Percentiles rank a stretch among this genome's conserved stretches.
Evolutionary conservation across 2,113 vertebrate species (phyloP).

Genomic region (Charadrius vociferus): DNA sequence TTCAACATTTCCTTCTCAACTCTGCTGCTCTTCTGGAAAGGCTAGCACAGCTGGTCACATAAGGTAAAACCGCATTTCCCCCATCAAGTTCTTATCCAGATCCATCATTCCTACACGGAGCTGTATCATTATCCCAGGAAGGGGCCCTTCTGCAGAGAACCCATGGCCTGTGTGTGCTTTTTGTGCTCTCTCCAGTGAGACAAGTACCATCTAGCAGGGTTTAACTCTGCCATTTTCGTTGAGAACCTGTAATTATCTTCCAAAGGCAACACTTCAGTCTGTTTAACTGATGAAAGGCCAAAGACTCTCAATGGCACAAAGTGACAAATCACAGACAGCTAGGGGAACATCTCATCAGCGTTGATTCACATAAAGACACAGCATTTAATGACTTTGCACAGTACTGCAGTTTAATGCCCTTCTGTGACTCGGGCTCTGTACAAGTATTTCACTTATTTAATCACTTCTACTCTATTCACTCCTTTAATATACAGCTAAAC

Average conservation of each 20-base stretch:
- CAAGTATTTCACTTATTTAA: neutral
- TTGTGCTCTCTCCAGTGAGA: slow-evolving; percentile 56
- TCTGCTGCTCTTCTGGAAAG: slow-evolving; percentile 4
- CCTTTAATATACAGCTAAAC: neutral
- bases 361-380: neutral
- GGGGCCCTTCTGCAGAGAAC: slow-evolving; percentile 60
- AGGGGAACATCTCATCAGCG: neutral
- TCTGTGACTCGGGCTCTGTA: neutral
- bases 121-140: slow-evolving; percentile 73
- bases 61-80: slow-evolving; percentile 14
- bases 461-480: neutral
- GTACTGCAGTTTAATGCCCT: neutral
- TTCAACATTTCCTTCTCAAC: slow-evolving; percentile 28
- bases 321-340: slow-evolving; percentile 31
- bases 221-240: slow-evolving; percentile 67
- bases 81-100: slow-evolving; percentile 1
- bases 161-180: slow-evolving; percentile 17
- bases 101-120: neutral
- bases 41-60: neutral
- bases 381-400: neutral
- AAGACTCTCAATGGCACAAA: slow-evolving; percentile 27
- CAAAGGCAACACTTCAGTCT: slow-evolving; percentile 58
- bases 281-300: slow-evolving; percentile 67
- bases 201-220: slow-evolving; percentile 67
- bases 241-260: slow-evolving; percentile 78